Evolutionary conservation across 2,888 invertebrate genomes (phyloP).

Genomic region (Notodonta ziczac): DNA sequence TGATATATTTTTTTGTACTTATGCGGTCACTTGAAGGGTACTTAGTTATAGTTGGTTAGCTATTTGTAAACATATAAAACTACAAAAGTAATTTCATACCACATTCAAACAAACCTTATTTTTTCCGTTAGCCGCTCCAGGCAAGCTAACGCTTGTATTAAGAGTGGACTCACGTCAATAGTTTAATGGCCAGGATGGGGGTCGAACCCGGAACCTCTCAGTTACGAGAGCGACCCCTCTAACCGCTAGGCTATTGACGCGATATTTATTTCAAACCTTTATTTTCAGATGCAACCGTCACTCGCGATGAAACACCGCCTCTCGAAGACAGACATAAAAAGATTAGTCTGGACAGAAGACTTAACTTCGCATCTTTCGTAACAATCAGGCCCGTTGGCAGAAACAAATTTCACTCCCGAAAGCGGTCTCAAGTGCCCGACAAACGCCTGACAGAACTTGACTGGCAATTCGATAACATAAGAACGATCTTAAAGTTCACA

Average conservation of each 20-base stretch:
- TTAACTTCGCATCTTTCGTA: conserved; percentile 55
- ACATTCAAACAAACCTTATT: too few relatives aligned
- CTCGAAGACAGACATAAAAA: conserved; percentile 9
- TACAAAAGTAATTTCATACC: too few relatives aligned
- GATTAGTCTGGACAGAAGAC: conserved; percentile 46
- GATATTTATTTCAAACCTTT: neutral
- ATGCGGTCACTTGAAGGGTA: too few relatives aligned
- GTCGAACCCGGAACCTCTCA: too few relatives aligned
- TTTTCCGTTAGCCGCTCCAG: neutral
- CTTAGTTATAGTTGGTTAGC: too few relatives aligned
- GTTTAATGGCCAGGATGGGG: too few relatives aligned
- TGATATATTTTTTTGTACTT: too few relatives aligned
- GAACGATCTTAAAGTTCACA: conserved; percentile 53
- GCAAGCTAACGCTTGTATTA: too few relatives aligned
- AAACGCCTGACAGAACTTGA: conserved; percentile 55
- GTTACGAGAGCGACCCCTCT: too few relatives aligned
- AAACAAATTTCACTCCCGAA: conserved; percentile 27
- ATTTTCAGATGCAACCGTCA: neutral
- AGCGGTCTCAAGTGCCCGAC: conserved; percentile 30
- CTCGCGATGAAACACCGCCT: neutral
- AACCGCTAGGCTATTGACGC: too few relatives aligned
- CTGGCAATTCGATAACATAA: conserved; percentile 66
- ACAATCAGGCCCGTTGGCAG: conserved; percentile 49
- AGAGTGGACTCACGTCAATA: too few relatives aligned
- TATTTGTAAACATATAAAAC: too few relatives aligned